Evolutionary conservation across 2,888 invertebrate species (phyloP), one percentile per base, ranked within the genome.

Genomic region (Pollenia angustigena): DNA sequence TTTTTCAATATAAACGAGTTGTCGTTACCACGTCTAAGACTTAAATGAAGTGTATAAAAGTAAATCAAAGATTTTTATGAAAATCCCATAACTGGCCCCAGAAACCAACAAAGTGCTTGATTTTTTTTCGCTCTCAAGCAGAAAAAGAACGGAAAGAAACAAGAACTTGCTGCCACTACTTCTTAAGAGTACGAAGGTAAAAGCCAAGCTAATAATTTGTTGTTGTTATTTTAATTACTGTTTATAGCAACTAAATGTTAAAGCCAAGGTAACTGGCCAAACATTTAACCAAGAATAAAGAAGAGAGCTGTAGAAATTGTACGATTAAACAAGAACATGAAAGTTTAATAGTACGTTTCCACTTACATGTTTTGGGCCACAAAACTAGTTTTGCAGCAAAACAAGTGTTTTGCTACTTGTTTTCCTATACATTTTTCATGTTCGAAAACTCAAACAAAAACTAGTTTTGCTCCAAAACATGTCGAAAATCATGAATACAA

Each of bases 21-120:
- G 72, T 88, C 89, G 83, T 89, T 89, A 87, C 85, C 89, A 90
- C 89, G 88, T 89, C 89, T 89, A 82, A 88, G 90, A 90, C 90
- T 89, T 90, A 91, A 93, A 92, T 93, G 93, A 92, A 90, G 89
- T 89, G 89, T 90, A 90, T 89, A 89, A 90, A 90, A 90, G 89
- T 90, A 90, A 89, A 89, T 89, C 89, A 91, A 92, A 92, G 91
- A 91, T 91, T 93, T 93, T 92, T 93, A 92, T 92, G 89, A 92
- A 91, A 80, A 87, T 74, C 62, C 71, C 71, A 66, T 69, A 66
- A 74, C 46, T 74, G 58, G 68, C 56, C 44, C 52, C 46, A 66
- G 48, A 72, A 75, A 75, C 46, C 11, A 68, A 66, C 56, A 11
- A 18, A 54, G n/a, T 64, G 11, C 32, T 32, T 50, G n/a, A 16